A percentile compares a stretch with the other conserved stretches of the same genome.
Evolutionary conservation across 1,140 invertebrate species (phyloP).

Genomic region (Magallana angulata): DNA sequence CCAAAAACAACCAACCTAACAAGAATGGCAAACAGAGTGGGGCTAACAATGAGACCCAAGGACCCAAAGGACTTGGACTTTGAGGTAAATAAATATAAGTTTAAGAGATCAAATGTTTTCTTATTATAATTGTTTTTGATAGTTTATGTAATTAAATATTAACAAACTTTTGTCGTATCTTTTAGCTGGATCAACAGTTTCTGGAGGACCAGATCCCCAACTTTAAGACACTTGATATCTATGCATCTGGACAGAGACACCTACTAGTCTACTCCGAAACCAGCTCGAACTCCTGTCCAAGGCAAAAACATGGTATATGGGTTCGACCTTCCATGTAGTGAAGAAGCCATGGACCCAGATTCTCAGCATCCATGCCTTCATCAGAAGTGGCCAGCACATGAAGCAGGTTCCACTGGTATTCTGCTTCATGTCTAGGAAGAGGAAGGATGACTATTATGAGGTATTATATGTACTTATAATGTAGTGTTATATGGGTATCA

Average conservation of each 20-base stretch:
- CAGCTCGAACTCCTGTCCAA: constrained; percentile 38
- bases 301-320: constrained; percentile 54
- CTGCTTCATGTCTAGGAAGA: constrained; percentile 48
- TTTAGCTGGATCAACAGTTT: too few relatives aligned
- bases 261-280: not conserved
- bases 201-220: too few relatives aligned
- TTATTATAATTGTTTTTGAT: too few relatives aligned
- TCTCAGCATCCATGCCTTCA: constrained; percentile 46
- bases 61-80: not conserved
- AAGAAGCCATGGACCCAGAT: constrained; percentile 49
- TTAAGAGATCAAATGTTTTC: not conserved
- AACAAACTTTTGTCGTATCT: too few relatives aligned
- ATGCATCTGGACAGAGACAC: too few relatives aligned
- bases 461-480: not conserved
- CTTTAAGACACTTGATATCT: too few relatives aligned
- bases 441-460: constrained; percentile 41
- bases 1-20: not conserved
- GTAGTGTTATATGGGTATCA: too few relatives aligned
- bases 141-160: too few relatives aligned
- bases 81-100: not conserved
- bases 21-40: not conserved
- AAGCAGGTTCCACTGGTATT: constrained; percentile 58
- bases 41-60: not conserved
- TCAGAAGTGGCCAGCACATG: constrained; percentile 18
- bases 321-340: constrained; percentile 55